Evolutionary conservation across 1,140 invertebrate species (phyloP).

Genomic region (Sycobia sp.): DNA sequence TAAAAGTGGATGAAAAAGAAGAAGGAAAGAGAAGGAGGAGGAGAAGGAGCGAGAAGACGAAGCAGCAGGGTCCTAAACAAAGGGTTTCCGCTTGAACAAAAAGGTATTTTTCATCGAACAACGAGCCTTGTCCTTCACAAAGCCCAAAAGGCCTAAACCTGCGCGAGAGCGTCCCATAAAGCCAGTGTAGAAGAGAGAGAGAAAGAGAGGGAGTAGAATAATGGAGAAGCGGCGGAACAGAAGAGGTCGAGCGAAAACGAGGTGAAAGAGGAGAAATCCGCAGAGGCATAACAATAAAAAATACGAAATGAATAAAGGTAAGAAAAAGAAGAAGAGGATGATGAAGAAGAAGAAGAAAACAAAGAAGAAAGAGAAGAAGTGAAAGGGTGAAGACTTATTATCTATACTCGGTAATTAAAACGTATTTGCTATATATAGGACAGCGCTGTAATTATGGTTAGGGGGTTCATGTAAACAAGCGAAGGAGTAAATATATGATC

Average conservation of each 20-base stretch:
- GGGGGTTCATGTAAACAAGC: too few species aligned
- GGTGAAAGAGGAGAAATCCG: background rate
- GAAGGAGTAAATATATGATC: too few species aligned
- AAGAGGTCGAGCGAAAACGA: conserved; percentile 7
- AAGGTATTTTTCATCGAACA: conserved; percentile 27
- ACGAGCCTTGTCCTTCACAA: conserved; percentile 10
- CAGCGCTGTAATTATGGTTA: too few species aligned
- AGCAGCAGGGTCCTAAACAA: too few species aligned
- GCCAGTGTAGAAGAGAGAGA: conserved; percentile 5
- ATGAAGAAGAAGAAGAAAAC: too few species aligned
- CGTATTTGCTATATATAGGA: too few species aligned
- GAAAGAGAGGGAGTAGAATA: too few species aligned
- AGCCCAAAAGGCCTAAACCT: conserved; percentile 6
- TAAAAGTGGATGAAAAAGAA: too few species aligned
- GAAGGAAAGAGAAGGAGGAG: background rate
- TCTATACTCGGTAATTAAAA: too few species aligned
- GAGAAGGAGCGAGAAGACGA: too few species aligned
- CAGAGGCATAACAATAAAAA: background rate
- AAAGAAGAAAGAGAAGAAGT: too few species aligned
- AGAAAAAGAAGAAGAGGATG: background rate
- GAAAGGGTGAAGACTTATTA: too few species aligned
- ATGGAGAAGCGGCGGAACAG: background rate
- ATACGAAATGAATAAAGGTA: background rate
- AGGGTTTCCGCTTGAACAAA: background rate
- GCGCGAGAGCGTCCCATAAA: conserved; percentile 10